These are phyloP conservation scores for Crambe crambe DNA, from an alignment of 37 sponge, comb jelly and placozoan species.

Conservation along the genomic window DNA sequence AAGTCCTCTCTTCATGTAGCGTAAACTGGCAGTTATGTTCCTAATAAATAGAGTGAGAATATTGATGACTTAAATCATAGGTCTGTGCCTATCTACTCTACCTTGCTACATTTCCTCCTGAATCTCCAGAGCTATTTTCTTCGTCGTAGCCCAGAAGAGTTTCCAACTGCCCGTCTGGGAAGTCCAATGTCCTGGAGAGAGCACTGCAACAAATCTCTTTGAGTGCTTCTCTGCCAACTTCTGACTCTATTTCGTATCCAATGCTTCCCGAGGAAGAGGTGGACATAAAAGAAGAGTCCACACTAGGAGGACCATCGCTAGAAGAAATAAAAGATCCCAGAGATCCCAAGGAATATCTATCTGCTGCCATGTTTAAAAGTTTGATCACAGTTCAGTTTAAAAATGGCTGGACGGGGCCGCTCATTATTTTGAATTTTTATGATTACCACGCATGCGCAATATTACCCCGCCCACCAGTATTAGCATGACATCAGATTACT, in stretches of 20 bases:
- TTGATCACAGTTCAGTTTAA: background rate
- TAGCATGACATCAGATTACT: background rate
- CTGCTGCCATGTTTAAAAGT: background rate
- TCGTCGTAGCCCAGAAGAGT: constrained; percentile 52
- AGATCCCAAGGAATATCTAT: constrained; percentile 12
- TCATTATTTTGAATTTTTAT: background rate
- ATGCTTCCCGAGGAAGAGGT: constrained; percentile 32
- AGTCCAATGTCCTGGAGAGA: constrained; percentile 69
- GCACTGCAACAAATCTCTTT: constrained; percentile 72
- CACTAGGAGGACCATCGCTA: constrained; percentile 16
- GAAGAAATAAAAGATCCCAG: background rate
- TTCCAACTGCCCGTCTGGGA: constrained; percentile 68
- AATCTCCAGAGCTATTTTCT: constrained; percentile 12
- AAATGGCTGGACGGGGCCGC: background rate
- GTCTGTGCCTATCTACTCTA: too few species aligned
- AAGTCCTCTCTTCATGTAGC: constrained; percentile 37
- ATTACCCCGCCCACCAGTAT: background rate
- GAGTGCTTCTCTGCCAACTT: constrained; percentile 68
- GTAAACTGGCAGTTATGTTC: constrained; percentile 58
- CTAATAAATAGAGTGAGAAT: constrained; percentile 21
- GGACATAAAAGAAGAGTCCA: constrained; percentile 45
- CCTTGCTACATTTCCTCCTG: constrained; percentile 57
- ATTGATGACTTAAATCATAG: too few species aligned
- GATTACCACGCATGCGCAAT: background rate
- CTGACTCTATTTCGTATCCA: constrained; percentile 68